Conservation (phyloP, 1,140 invertebrate species). For the Centruroides vittatus region DNA sequence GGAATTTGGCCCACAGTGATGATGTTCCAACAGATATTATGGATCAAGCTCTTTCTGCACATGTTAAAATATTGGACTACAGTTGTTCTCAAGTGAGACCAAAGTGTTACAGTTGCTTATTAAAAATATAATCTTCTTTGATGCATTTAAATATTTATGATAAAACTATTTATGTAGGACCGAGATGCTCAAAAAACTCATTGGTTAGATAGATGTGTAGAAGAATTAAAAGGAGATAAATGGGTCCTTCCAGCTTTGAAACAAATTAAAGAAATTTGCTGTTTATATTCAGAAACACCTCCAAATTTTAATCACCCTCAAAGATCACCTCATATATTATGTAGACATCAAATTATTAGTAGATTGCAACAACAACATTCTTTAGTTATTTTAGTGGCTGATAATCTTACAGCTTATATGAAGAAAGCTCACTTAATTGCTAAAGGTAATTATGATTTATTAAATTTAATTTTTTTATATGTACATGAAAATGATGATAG, state of each 20-base stretch:
- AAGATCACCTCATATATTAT: conserved; percentile 31
- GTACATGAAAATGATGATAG: too few species aligned
- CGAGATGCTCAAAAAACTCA: conserved; percentile 88
- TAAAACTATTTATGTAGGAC: conserved; percentile 43
- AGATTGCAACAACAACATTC: conserved; percentile 80
- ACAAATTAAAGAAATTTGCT: conserved; percentile 90
- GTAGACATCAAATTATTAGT: conserved; percentile 68
- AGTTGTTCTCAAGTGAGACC: conserved; percentile 63
- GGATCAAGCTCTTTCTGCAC: conserved; percentile 87
- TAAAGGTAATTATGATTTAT: conserved; percentile 34
- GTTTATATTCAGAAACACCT: conserved; percentile 67
- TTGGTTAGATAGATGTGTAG: conserved; percentile 91
- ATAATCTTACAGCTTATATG: conserved; percentile 85
- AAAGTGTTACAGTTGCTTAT: too few species aligned
- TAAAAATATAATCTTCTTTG: too few species aligned
- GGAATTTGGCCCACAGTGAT: conserved; percentile 91
- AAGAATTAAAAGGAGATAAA: conserved; percentile 73
- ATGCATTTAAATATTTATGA: too few species aligned
- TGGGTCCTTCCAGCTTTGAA: conserved; percentile 92
- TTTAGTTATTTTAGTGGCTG: conserved; percentile 82
- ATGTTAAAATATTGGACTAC: conserved; percentile 96
- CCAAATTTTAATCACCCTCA: conserved; percentile 45
- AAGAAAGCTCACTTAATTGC: conserved; percentile 57
- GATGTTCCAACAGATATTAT: conserved; percentile 95
- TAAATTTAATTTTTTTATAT: too few species aligned